Conservation (phyloP, 2,888 invertebrate genomes). For the Conistra vaccinii region DNA sequence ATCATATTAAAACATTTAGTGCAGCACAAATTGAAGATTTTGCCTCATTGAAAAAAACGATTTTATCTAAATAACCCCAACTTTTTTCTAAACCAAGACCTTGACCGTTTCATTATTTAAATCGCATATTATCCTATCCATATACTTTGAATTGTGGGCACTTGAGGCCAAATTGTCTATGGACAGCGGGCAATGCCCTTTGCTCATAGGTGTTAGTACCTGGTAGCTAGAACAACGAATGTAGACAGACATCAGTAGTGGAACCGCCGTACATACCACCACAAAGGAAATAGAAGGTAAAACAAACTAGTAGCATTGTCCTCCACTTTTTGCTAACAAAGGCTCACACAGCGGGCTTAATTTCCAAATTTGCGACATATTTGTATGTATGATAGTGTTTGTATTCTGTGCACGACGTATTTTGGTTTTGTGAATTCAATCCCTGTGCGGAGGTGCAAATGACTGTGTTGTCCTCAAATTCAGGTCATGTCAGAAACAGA, state of each 20-base stretch:
- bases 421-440: slow-evolving; percentile 64
- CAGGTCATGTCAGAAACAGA: slow-evolving; percentile 44
- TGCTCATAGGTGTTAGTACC: no score
- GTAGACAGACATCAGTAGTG: background rate
- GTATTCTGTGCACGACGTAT: slow-evolving; percentile 55
- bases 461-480: slow-evolving; percentile 45
- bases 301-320: slow-evolving; percentile 60
- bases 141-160: no score
- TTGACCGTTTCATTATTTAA: no score
- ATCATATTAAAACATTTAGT: no score
- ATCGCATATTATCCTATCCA: no score
- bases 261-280: slow-evolving; percentile 4
- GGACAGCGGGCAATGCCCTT: no score
- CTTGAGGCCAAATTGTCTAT: no score
- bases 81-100: no score
- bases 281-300: slow-evolving; percentile 61
- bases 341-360: slow-evolving; percentile 58
- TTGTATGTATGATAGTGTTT: slow-evolving; percentile 61
- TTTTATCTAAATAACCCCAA: no score
- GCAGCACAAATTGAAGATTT: no score
- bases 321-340: slow-evolving; percentile 66
- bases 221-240: background rate
- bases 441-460: slow-evolving; percentile 57
- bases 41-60: no score
- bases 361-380: slow-evolving; percentile 67